phyloP scores from a whole-genome alignment of 2,888 invertebrate genomes.

The Caenorhabditis sp. region DNA sequence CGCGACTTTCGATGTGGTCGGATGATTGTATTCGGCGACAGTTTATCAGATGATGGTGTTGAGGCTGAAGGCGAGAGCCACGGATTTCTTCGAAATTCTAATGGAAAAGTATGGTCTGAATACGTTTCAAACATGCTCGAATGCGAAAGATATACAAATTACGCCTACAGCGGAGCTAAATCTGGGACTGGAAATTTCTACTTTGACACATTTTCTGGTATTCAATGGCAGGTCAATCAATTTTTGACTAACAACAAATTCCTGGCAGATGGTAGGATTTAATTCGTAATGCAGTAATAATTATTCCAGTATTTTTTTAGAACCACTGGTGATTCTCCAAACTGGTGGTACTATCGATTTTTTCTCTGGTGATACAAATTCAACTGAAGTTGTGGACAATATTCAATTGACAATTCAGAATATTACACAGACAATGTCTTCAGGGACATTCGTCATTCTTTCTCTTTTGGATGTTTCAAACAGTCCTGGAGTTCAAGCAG shows the following conservation, averaged over 20 bases:
- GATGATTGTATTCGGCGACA: constrained; percentile 62
- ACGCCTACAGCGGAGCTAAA: constrained; percentile 61
- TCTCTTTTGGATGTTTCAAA: constrained; percentile 55
- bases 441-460: constrained; percentile 56
- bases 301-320: constrained; percentile 26
- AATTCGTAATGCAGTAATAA: background rate
- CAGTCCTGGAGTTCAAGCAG: constrained; percentile 57
- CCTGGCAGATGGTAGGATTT: constrained; percentile 29
- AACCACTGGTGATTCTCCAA: constrained; percentile 59
- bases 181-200: constrained; percentile 61
- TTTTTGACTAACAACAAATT: constrained; percentile 45
- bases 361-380: constrained; percentile 58
- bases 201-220: constrained; percentile 61
- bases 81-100: constrained; percentile 54
- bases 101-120: constrained; percentile 64
- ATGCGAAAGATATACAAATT: constrained; percentile 59
- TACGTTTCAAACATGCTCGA: constrained; percentile 57
- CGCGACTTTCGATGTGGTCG: constrained; percentile 59
- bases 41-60: constrained; percentile 61
- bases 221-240: constrained; percentile 55
- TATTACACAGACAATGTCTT: constrained; percentile 48
- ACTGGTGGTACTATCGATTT: constrained; percentile 61
- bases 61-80: constrained; percentile 56
- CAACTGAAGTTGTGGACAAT: constrained; percentile 51
- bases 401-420: constrained; percentile 50